A percentile compares a stretch with the other conserved stretches of the same genome.
Conservation (phyloP, 2,113 vertebrate species). For the Odocoileus hemionus region DNA sequence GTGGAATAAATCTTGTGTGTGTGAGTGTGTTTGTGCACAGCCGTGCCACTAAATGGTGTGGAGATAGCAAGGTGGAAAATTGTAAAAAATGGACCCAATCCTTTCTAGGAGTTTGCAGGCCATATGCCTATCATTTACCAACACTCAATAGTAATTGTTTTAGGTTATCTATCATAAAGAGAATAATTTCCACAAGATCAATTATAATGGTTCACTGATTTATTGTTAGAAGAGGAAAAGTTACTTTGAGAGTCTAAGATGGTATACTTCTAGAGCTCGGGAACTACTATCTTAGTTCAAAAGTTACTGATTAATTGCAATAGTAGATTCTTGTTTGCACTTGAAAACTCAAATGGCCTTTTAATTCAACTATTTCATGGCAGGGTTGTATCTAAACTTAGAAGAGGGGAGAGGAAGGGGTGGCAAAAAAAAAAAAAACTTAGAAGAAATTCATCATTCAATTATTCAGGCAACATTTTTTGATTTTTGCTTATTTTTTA, state of each 20-base stretch:
- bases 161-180: constrained; percentile 34
- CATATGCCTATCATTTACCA: neutral
- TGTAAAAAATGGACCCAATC: neutral
- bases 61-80: neutral
- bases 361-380: constrained; percentile 3
- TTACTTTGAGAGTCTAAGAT: constrained; percentile 35
- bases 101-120: neutral
- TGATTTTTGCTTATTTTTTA: neutral
- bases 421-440: neutral
- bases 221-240: neutral
- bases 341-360: constrained; percentile 41
- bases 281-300: constrained; percentile 31
- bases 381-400: neutral
- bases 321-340: constrained; percentile 8
- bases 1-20: neutral
- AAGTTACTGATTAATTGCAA: neutral
- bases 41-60: neutral
- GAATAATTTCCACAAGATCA: constrained; percentile 30
- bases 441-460: constrained; percentile 40
- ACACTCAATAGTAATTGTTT: constrained; percentile 20
- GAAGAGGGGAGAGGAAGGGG: neutral
- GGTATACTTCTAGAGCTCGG: neutral
- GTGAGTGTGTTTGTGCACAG: neutral
- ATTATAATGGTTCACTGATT: neutral
- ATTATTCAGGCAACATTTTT: neutral